A percentile compares a stretch with the other conserved stretches of the same genome.
Evolutionary conservation across 2,113 vertebrate genomes (phyloP).

Genomic region (Limanda limanda): DNA sequence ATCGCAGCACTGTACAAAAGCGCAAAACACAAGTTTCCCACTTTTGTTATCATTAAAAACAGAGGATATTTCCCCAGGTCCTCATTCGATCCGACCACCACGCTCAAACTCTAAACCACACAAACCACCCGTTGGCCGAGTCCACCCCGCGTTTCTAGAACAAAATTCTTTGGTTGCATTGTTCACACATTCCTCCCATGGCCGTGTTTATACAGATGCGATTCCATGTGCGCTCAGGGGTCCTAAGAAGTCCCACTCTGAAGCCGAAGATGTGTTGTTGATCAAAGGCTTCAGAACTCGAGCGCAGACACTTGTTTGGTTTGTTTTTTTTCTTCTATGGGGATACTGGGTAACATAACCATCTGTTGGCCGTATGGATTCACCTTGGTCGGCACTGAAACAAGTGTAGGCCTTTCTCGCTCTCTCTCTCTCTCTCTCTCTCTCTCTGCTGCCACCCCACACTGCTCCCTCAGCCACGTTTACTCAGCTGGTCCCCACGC

Average conservation of each 20-base stretch:
- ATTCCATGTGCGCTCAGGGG: constrained; percentile 88
- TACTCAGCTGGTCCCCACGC: constrained; percentile 83
- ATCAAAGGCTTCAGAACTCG: constrained; percentile 93
- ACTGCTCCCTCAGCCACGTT: constrained; percentile 69
- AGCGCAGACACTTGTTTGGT: constrained; percentile 89
- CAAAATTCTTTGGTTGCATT: constrained; percentile 84
- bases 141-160: constrained; percentile 68
- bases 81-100: constrained; percentile 68
- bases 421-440: constrained; percentile 12
- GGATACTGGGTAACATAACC: constrained; percentile 89
- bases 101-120: constrained; percentile 72
- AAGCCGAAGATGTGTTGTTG: constrained; percentile 87
- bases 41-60: constrained; percentile 76
- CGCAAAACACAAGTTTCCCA: constrained; percentile 47
- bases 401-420: constrained; percentile 73
- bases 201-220: constrained; percentile 99
- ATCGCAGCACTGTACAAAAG: constrained; percentile 19
- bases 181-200: constrained; percentile 86
- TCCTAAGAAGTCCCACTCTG: constrained; percentile 82
- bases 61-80: constrained; percentile 68
- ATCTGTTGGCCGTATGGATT: constrained; percentile 93
- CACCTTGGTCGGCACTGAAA: constrained; percentile 83
- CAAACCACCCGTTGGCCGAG: constrained; percentile 69
- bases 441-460: constrained; percentile 60
- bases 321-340: constrained; percentile 69